A percentile compares a stretch with the other conserved stretches of the same genome.
Evolutionary conservation across 2,888 invertebrate species (phyloP).

Genomic region (Keiferia lycopersicella): DNA sequence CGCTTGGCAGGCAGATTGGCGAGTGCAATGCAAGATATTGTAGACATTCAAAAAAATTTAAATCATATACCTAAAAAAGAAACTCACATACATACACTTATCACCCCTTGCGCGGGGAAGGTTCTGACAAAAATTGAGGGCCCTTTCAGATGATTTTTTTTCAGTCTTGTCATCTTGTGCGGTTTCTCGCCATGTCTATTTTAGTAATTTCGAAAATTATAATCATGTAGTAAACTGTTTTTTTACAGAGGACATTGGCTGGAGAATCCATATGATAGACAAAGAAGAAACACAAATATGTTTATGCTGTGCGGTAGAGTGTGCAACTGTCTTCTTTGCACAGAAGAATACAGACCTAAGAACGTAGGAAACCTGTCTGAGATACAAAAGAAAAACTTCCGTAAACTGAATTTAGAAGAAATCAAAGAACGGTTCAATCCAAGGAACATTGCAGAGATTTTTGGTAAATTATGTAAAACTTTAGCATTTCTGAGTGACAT

Average conservation of each 20-base stretch:
- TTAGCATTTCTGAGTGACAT: slow-evolving; percentile 30
- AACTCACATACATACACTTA: no score
- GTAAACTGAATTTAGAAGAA: slow-evolving; percentile 20
- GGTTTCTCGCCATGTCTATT: no score
- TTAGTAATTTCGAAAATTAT: neutral
- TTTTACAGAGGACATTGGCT: slow-evolving; percentile 31
- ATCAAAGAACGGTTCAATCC: neutral
- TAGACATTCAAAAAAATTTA: no score
- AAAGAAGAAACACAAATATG: slow-evolving; percentile 25
- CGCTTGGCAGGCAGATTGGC: no score
- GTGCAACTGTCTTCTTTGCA: slow-evolving; percentile 32
- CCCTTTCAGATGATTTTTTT: no score
- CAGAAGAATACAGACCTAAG: neutral
- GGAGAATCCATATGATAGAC: neutral
- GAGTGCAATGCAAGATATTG: no score
- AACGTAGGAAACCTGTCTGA: slow-evolving; percentile 17
- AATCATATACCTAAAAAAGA: no score
- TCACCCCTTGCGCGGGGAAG: no score
- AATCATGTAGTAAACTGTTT: neutral
- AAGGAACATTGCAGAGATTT: slow-evolving; percentile 21
- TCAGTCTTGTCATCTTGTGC: no score
- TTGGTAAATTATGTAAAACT: slow-evolving; percentile 26
- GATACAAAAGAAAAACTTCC: slow-evolving; percentile 24
- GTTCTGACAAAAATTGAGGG: no score
- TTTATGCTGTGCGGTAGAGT: slow-evolving; percentile 18